Percentiles rank a stretch among this genome's conserved stretches.
These are phyloP conservation scores for Acropora yongei DNA, from an alignment of 64 coral and sea anemone genomes.

Conservation along the genomic window DNA sequence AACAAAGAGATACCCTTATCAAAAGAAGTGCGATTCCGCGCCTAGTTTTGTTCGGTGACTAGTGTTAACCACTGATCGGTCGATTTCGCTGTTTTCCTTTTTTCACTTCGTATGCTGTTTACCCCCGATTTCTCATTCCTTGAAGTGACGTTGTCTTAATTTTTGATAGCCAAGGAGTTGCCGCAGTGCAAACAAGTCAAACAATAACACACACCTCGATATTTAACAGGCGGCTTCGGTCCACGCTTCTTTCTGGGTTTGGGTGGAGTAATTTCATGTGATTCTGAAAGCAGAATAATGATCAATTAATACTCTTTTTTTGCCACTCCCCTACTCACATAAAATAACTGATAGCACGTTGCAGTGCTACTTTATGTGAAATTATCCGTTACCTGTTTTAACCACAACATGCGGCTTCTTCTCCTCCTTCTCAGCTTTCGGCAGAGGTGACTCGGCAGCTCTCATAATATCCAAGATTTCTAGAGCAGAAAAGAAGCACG, in stretches of 20 bases:
- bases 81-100: too few species aligned
- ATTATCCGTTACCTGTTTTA: neutral
- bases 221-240: constrained; percentile 73
- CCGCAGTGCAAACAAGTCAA: too few species aligned
- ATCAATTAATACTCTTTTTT: too few species aligned
- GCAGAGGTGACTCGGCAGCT: neutral
- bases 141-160: too few species aligned
- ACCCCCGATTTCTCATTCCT: too few species aligned
- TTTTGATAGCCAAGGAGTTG: too few species aligned
- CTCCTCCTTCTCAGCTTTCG: neutral
- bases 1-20: neutral
- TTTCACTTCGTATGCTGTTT: too few species aligned
- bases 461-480: constrained; percentile 32
- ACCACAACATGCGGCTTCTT: neutral
- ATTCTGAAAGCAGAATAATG: neutral
- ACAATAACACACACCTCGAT: constrained; percentile 34
- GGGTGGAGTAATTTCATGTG: neutral
- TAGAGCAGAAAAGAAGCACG: neutral
- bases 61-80: too few species aligned
- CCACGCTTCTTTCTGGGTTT: constrained; percentile 58
- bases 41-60: too few species aligned
- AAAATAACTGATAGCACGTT: neutral
- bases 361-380: neutral
- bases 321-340: neutral
- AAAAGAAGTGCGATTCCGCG: neutral